Evolutionary conservation across 2,797 vertebrate species (phyloP).

Genomic region (Pipistrellus pygmaeus): DNA sequence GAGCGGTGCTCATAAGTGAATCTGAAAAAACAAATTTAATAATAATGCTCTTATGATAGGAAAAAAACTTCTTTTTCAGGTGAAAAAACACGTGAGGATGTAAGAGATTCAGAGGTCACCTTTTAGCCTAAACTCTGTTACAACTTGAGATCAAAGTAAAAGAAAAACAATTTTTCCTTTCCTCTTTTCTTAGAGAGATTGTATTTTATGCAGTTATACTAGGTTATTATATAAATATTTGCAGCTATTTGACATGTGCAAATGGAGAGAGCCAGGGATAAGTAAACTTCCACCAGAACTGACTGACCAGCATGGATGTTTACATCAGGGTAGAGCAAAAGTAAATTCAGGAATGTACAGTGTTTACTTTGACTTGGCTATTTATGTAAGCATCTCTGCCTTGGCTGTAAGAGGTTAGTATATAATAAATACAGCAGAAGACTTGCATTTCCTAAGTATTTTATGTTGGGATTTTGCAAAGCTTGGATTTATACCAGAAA

Average conservation of each 20-base stretch:
- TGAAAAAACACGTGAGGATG: not conserved
- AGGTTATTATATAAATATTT: constrained; percentile 21
- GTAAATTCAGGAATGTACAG: constrained; percentile 16
- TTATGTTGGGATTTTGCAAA: constrained; percentile 44
- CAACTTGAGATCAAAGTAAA: not conserved
- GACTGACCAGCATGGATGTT: not conserved
- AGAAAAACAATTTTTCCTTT: not conserved
- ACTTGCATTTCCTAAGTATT: constrained; percentile 39
- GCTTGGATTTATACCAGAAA: constrained; percentile 43
- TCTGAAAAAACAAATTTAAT: constrained; percentile 46
- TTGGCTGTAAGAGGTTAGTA: not conserved
- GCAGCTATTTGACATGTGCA: not conserved
- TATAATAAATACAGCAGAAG: constrained; percentile 15
- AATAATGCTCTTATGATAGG: not conserved
- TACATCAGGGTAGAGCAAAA: constrained; percentile 20
- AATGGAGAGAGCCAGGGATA: constrained; percentile 9
- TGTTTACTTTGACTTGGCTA: not conserved
- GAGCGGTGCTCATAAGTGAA: not conserved
- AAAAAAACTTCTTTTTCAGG: not conserved
- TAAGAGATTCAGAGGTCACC: not conserved
- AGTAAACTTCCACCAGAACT: not conserved
- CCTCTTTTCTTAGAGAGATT: not conserved
- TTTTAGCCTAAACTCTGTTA: constrained; percentile 6
- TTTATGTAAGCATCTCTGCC: constrained; percentile 10
- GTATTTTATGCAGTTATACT: not conserved